Conservation (phyloP, 2,113 vertebrate genomes). For the Bothrops jararaca region DNA sequence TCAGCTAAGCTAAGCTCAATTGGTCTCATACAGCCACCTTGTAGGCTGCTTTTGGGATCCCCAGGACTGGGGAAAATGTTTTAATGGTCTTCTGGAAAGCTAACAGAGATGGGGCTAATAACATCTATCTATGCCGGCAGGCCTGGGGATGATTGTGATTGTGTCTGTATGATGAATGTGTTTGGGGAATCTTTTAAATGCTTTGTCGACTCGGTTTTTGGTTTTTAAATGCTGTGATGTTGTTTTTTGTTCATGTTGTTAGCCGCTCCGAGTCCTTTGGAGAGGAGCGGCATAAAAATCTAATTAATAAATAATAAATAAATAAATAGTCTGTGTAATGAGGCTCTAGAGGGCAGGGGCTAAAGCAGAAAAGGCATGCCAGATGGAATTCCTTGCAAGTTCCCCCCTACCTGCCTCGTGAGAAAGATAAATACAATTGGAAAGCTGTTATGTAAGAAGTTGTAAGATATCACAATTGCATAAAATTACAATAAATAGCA, state of each 20-base stretch:
- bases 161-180: too few relatives aligned
- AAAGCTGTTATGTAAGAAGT: neutral
- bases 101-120: neutral
- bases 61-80: neutral
- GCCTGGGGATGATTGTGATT: too few relatives aligned
- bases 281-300: too few relatives aligned
- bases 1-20: too few relatives aligned
- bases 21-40: neutral
- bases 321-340: too few relatives aligned
- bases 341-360: neutral
- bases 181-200: too few relatives aligned
- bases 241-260: too few relatives aligned
- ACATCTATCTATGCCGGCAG: too few relatives aligned
- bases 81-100: neutral
- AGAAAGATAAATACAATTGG: neutral
- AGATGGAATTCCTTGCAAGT: neutral
- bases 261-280: too few relatives aligned
- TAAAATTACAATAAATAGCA: neutral
- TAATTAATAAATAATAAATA: too few relatives aligned
- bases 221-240: too few relatives aligned
- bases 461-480: neutral
- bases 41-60: neutral
- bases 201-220: too few relatives aligned
- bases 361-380: neutral
- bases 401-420: neutral